Base-by-base conservation (phyloP, 2,113 vertebrate species). In the Sturnus vulgaris region DNA sequence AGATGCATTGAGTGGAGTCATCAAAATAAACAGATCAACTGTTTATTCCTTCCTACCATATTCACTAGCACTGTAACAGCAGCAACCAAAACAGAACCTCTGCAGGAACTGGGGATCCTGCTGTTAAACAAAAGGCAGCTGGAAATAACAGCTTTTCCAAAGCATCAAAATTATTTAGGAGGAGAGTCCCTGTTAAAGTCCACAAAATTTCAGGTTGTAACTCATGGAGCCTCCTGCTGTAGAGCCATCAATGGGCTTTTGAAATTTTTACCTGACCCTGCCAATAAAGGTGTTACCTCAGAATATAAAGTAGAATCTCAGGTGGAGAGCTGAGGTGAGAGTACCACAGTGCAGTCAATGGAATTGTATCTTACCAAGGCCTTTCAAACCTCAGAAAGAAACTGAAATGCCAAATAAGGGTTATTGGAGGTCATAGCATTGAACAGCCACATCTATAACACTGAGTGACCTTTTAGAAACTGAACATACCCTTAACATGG, bases 111-210 rank as follows among this genome's bases (percentile, higher is more conserved):
- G 71, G 7, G 25, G 31, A 53, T 83, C 85, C 72, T 83, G 56
- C 71, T 83, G 79, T 60, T 88, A 84, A 88, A 90, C 28, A 82
- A 60, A 94, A 94, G 56, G 44, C 82, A 92, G 31, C 31, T 83
- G 72, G 47, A 64, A 95, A 96, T 24, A 82, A 12, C 47, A 78
- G 31, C 46, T 94, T 90, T 96, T 78, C 40, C 64, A 82, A 78
- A 76, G 44, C 40, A 60, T 27, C 22, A 60, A 4, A 86, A 64
- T 71, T 68, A 57, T 73, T 71, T 69, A 85, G 81, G 73, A 83
- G 35, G 52, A 83, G 33, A 88, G 50, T 2, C 8, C 15, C 59
- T 66, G 60, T 44, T 88, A 31, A 87, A 90, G 33, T 49, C 75
- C n/a, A 53, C 23, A 73, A 8, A 52, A 75, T 88, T 88, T 78